Evolutionary conservation across 1,140 invertebrate species (phyloP).

Genomic region (Delia radicum): DNA sequence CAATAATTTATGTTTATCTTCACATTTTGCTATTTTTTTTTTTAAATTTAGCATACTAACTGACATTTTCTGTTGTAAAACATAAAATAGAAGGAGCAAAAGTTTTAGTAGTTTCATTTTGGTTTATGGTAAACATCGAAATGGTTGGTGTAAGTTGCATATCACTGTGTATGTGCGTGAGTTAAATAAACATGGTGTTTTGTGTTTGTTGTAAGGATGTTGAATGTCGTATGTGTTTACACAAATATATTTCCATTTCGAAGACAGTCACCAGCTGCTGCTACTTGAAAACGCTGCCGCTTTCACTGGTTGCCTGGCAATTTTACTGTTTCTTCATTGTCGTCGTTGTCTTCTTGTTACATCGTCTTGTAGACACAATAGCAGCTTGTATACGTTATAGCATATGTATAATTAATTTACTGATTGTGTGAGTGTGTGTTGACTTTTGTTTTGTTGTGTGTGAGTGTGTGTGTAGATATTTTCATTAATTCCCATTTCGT

Average conservation of each 20-base stretch:
- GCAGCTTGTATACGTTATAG: neutral
- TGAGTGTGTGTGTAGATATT: neutral
- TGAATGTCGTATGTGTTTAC: constrained; percentile 7
- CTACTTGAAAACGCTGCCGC: no score
- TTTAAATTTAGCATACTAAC: neutral
- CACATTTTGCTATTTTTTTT: neutral
- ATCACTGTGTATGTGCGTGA: neutral
- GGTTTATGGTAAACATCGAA: neutral
- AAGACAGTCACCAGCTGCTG: neutral
- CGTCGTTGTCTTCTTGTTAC: neutral
- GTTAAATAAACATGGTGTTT: constrained; percentile 8
- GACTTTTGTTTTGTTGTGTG: neutral
- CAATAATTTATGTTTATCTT: constrained; percentile 9
- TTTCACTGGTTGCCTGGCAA: no score
- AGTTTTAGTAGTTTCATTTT: neutral
- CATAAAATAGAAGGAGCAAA: neutral
- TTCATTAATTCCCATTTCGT: constrained; percentile 9
- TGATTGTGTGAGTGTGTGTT: neutral
- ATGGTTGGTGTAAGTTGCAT: no score
- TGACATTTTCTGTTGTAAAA: neutral
- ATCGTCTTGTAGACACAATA: neutral
- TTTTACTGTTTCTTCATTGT: neutral
- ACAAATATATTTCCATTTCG: constrained; percentile 14
- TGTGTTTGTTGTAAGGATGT: no score
- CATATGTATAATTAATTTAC: neutral